Base-by-base conservation (phyloP, 2,888 invertebrate species). In the Lasioglossum leucozonium region DNA sequence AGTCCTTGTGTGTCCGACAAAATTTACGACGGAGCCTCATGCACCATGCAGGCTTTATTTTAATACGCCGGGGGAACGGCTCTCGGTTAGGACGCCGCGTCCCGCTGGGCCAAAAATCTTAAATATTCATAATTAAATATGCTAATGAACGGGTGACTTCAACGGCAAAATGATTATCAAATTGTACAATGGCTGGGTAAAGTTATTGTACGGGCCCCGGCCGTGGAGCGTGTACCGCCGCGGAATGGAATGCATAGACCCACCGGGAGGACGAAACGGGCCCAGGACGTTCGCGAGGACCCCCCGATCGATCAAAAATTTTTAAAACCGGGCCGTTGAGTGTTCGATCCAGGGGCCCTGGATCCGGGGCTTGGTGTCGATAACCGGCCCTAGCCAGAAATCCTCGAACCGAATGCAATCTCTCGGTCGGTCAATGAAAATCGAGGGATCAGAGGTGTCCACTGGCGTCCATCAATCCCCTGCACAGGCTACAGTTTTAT, bases 51-150 rank as follows among this genome's bases (percentile, higher is more conserved):
- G 93, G 92, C 93, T 93, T 93, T 93, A 93, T 94, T 94, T 93
- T 93, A 93, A 93, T 93, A 91, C 93, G 89, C 87, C 87, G n/a
- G 87, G 88, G 89, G 86, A 85, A 84, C 82, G 69, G 74, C 86
- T 82, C 83, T 81, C 82, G 88, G 86, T 88, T 88, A 88, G 87
- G 88, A 88, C 89, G 91, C 89, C 89, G 55, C 55, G 85, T 91
- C 94, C 94, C 91, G 94, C 94, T 94, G 94, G 44, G 94, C 92
- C 92, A 92, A 94, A 94, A 94, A 94, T 94, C 92, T 93, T 92
- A 94, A 94, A 94, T 93, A 94, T 94, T 94, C 93, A 93, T 93
- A 94, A 94, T 94, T 94, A 94, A 94, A 94, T 94, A 94, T 94
- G 94, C 93, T 94, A 94, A 94, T 94, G 93, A 93, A 93, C 92